A percentile compares a stretch with the other conserved stretches of the same genome.
phyloP scores from a whole-genome alignment of 2,113 vertebrate genomes.

The Lipophrys pholis region DNA sequence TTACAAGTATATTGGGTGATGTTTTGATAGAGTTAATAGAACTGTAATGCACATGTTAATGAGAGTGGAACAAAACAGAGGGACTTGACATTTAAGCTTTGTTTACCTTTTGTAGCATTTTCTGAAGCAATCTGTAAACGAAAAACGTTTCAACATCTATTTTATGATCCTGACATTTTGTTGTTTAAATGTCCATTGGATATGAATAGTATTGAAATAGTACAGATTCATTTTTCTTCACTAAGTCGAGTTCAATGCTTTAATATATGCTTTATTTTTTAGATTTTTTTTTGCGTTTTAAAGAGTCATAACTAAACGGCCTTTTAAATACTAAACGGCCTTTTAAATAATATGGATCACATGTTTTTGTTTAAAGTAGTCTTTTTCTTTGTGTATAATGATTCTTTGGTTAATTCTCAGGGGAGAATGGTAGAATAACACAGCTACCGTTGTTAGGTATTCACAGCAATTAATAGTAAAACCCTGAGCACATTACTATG shows the following conservation, averaged over 20 bases:
- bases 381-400: not conserved
- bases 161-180: not conserved
- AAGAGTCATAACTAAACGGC: not conserved
- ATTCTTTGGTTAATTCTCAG: not conserved
- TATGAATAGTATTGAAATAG: not conserved
- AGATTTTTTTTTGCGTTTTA: not conserved
- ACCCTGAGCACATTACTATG: constrained; percentile 17
- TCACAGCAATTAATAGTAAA: constrained; percentile 30
- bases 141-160: not conserved
- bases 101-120: not conserved
- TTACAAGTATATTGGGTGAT: constrained; percentile 1
- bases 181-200: not conserved
- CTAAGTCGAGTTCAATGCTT: not conserved
- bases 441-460: constrained; percentile 3
- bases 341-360: not conserved
- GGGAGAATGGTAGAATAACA: not conserved
- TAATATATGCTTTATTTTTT: too few relatives aligned
- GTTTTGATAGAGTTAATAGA: constrained; percentile 1
- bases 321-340: not conserved
- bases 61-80: not conserved
- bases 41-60: not conserved
- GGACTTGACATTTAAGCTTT: not conserved
- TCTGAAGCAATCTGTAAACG: not conserved
- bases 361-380: not conserved
- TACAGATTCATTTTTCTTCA: too few relatives aligned